Base-by-base conservation (phyloP, 2,797 vertebrate genomes). In the Gymnopithys bicolor region DNA sequence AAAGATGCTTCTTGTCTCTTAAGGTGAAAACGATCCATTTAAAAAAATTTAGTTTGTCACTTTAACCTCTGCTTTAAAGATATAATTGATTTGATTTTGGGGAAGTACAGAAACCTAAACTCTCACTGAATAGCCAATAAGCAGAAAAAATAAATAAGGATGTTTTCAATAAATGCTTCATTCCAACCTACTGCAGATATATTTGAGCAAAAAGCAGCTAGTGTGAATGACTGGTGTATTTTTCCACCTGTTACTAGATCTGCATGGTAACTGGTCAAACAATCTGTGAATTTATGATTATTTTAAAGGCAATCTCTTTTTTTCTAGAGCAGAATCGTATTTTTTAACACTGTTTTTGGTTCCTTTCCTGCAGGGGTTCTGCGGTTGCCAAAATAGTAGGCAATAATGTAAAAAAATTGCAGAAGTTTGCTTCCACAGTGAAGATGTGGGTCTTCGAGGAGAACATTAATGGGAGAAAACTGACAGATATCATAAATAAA, bases 401-500 rank as follows among this genome's bases (percentile, higher is more conserved):
- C 52, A 96, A 95, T 39, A 99, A 99, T 95, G 98, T 98, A 67
- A 98, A 97, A 91, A 97, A 97, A 3, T 76, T 98, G 88, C 97
- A 98, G 74, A 98, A 97, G 78, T 99, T 99, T 89, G 98, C 98
- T 87, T 97, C 98, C 84, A 98, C 98, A 0, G 99, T 99, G 93
- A 99, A 98, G 85, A 99, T 99, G 99, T 99, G 99, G 99, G 99
- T 99, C 84, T 99, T 98, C 55, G 99, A 99, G 95, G 99, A 99
- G 96, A 98, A 97, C 7, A 63, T 99, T 85, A 97, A 98, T 39
- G 99, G 98, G 62, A 98, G 98, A 92, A 99, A 99, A 94, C 97
- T 99, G 90, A 98, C 98, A 11, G 99, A 99, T 87, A 99, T 99
- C 94, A 99, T 99, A 96, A 99, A 99, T 97, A 98, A 95, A 2